These are phyloP conservation scores for Leuciscus idus DNA, from an alignment of 2,113 vertebrate species.

Conservation along the genomic window DNA sequence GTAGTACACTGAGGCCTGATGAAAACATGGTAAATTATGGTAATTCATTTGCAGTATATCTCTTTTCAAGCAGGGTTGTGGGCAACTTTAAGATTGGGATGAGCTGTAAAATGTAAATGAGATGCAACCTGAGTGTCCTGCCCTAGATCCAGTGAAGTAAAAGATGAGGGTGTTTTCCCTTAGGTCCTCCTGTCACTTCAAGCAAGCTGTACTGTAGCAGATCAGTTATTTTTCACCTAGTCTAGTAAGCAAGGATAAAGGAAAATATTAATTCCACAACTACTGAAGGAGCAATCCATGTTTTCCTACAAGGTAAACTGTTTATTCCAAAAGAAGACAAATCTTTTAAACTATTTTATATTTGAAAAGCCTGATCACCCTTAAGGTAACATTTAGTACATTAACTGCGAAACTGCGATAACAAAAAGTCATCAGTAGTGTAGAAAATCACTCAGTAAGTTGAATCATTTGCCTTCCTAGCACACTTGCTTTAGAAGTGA, in stretches of 20 bases:
- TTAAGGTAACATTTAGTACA: not conserved
- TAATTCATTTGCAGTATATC: not conserved
- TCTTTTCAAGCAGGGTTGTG: not conserved
- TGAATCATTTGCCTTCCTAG: not conserved
- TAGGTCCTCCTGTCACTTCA: slow-evolving; percentile 62
- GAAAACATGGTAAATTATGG: not conserved
- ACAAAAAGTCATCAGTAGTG: too few species aligned
- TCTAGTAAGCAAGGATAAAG: not conserved
- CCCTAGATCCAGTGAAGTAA: slow-evolving; percentile 69
- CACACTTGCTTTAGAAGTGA: not conserved
- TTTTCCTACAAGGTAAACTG: too few species aligned
- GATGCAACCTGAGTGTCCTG: slow-evolving; percentile 51
- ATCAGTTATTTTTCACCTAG: slow-evolving; percentile 33
- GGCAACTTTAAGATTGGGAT: slow-evolving; percentile 20
- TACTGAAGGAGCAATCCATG: not conserved
- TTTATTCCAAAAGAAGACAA: not conserved
- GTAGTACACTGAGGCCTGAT: not conserved
- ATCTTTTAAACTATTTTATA: not conserved
- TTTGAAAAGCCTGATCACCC: not conserved
- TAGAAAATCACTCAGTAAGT: not conserved
- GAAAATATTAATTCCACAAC: not conserved
- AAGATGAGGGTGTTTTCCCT: slow-evolving; percentile 72
- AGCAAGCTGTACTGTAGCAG: slow-evolving; percentile 36
- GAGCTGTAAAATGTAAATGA: slow-evolving; percentile 52
- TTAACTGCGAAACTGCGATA: too few species aligned